A percentile compares a stretch with the other conserved stretches of the same genome.
These are phyloP conservation scores for Vultur gryphus DNA, from an alignment of 2,797 vertebrate genomes.

Conservation along the genomic window DNA sequence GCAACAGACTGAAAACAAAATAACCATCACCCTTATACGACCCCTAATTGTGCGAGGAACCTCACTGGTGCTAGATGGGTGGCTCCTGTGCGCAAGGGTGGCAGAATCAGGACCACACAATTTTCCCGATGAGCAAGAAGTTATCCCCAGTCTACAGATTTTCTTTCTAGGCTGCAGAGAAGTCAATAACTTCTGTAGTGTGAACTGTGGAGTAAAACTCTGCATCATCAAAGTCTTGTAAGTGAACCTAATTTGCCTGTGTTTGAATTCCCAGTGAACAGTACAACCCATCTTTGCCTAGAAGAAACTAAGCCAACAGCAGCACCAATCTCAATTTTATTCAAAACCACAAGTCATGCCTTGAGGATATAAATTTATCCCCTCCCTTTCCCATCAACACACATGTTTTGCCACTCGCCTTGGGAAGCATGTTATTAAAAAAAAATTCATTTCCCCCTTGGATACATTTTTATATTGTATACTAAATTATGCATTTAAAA, in stretches of 20 bases:
- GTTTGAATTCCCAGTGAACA: constrained; percentile 13
- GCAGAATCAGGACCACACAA: not conserved
- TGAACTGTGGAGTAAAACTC: not conserved
- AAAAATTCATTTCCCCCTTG: constrained; percentile 47
- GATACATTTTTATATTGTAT: constrained; percentile 59
- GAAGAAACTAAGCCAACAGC: constrained; percentile 49
- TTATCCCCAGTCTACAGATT: not conserved
- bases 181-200: not conserved
- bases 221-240: not conserved
- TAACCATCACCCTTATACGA: not conserved
- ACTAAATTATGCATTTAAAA: constrained; percentile 70
- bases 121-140: not conserved
- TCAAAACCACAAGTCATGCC: constrained; percentile 56
- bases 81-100: not conserved
- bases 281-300: not conserved
- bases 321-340: constrained; percentile 42
- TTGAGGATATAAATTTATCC: constrained; percentile 58
- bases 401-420: not conserved
- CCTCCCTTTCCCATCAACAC: constrained; percentile 51
- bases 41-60: not conserved
- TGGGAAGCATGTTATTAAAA: constrained; percentile 51
- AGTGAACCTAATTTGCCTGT: not conserved
- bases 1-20: not conserved
- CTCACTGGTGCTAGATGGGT: not conserved
- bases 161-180: not conserved